Conservation (phyloP, 2,113 vertebrate genomes). For the Oncorhynchus masou region DNA sequence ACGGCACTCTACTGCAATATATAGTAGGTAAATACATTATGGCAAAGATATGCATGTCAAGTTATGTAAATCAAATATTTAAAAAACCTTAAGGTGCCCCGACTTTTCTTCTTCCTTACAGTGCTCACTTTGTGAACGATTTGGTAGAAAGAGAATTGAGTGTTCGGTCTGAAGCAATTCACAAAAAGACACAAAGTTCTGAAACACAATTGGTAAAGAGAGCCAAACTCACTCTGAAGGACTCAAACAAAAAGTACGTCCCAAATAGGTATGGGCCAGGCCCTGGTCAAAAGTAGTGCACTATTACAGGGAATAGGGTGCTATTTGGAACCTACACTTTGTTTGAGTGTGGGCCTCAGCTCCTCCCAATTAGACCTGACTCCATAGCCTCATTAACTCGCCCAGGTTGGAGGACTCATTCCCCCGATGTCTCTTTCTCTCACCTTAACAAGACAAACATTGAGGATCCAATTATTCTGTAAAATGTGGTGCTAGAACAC, state of each 20-base stretch:
- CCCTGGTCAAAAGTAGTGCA: too few relatives aligned
- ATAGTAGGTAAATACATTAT: too few relatives aligned
- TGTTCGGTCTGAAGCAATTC: neutral
- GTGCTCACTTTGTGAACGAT: neutral
- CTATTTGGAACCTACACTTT: neutral
- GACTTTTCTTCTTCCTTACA: neutral
- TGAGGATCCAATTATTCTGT: conserved; percentile 58
- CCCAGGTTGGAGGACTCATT: conserved; percentile 42
- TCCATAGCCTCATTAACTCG: conserved; percentile 63
- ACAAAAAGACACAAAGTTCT: conserved; percentile 3
- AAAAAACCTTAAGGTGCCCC: neutral
- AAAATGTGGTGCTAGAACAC: conserved; percentile 27
- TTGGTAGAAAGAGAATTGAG: neutral
- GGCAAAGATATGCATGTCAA: too few relatives aligned
- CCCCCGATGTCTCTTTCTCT: conserved; percentile 39
- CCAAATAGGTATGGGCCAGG: too few relatives aligned
- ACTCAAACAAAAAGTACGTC: conserved; percentile 12
- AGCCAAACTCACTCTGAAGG: conserved; percentile 1
- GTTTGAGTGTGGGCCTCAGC: conserved; percentile 25
- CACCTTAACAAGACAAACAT: conserved; percentile 62
- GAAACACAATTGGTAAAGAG: neutral
- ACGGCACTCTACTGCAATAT: too few relatives aligned
- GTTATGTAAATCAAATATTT: too few relatives aligned
- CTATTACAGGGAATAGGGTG: too few relatives aligned
- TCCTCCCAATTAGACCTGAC: conserved; percentile 60